Evolutionary conservation across 2,888 invertebrate genomes (phyloP), one percentile per base, ranked within the genome.

Genomic region (Oithona nana): DNA sequence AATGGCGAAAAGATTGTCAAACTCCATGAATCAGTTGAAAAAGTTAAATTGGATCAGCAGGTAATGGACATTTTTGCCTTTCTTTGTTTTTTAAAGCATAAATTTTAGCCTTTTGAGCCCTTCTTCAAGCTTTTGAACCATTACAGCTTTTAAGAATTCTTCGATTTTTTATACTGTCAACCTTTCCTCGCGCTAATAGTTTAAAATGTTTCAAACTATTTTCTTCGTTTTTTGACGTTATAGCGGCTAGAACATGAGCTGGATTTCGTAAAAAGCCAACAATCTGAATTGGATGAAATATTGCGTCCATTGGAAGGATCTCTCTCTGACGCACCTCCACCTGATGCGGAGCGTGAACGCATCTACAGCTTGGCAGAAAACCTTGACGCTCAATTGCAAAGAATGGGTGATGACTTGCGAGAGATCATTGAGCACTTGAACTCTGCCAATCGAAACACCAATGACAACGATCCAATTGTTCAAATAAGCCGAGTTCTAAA

Each of bases 381-480:
- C 71, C 77, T 94, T 66, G 92, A 94, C 72, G 86, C 88, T 0
- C 92, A 94, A 71, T 73, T 95, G 62, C 86, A 90, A 68, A 85
- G 88, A 71, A 93, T 95, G 89, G 86, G 89, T 0, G 88, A 90
- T 71, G 93, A 95, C 73, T 73, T 95, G 64, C 92, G 92, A 69
- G 93, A 93, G 73, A 88, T 94, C 11, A 90, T 95, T 63, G 90
- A 93, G 70, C 88, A 92, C 71, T 77, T 94, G 30, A 94, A 94
- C 71, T 87, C 90, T 70, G 83, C 86, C 0, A 89, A 87, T 70
- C 81, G 85, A 68, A 81, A 81, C 51, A 83, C 86, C 69, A 87
- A 92, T 68, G 81, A 81, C 51, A 83, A 82, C 66, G 92, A 93
- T 75, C 93, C 93, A 0, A 85, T 86, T 75, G 62, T 55, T 16